A percentile compares a stretch with the other conserved stretches of the same genome.
These are phyloP conservation scores for Odocoileus virginianus DNA, from an alignment of 2,113 vertebrate species.

Conservation along the genomic window DNA sequence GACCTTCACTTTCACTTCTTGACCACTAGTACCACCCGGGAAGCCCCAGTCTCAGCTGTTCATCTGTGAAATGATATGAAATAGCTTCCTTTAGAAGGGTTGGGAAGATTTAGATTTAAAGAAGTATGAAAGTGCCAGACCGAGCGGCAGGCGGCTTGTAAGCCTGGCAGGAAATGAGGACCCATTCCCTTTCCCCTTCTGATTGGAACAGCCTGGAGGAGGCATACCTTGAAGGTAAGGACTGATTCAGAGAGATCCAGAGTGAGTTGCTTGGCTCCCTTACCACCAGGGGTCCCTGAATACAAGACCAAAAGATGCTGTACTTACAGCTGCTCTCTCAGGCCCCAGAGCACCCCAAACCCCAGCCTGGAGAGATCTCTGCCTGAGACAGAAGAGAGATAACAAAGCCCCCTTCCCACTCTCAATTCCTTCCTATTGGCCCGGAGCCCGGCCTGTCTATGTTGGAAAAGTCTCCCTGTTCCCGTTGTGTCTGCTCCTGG, in stretches of 20 bases:
- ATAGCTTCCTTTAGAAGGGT: not conserved
- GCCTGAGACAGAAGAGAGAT: not conserved
- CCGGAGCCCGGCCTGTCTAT: not conserved
- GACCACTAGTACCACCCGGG: not conserved
- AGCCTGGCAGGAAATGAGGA: not conserved
- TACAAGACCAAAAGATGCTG: not conserved
- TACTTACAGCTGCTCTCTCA: not conserved
- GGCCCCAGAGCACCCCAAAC: not conserved
- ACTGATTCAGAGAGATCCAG: not conserved
- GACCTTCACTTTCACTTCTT: not conserved
- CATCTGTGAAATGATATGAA: not conserved
- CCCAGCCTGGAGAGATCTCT: not conserved
- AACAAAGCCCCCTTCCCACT: not conserved
- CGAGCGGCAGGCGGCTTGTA: not conserved
- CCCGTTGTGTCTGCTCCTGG: not conserved
- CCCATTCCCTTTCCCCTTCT: not conserved
- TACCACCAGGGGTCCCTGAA: not conserved
- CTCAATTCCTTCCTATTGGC: rapidly evolving
- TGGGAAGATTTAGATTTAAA: not conserved
- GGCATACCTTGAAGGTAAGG: not conserved
- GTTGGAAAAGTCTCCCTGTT: not conserved
- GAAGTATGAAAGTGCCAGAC: not conserved
- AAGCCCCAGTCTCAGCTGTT: not conserved
- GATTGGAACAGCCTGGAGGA: not conserved
- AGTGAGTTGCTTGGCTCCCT: not conserved